Percentiles rank a stretch among this genome's conserved stretches.
phyloP scores from a whole-genome alignment of 2,113 vertebrate species.

The Laticauda colubrina region DNA sequence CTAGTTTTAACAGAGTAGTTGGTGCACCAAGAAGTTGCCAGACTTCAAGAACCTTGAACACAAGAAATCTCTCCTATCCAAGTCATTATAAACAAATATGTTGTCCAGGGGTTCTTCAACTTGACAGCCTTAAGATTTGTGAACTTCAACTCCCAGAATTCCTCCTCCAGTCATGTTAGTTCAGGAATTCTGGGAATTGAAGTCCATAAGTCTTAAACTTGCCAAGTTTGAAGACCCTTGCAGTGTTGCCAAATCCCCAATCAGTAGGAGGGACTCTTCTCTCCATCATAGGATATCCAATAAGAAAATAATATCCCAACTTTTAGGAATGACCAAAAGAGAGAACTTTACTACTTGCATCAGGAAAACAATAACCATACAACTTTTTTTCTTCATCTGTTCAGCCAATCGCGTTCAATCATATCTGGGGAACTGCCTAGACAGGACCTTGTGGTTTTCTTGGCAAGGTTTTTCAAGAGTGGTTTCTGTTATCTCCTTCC shows the following conservation, averaged over 20 bases:
- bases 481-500: neutral
- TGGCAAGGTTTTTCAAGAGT: neutral
- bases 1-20: neutral
- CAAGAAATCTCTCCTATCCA: neutral
- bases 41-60: neutral
- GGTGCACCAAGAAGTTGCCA: neutral
- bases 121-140: too few species aligned
- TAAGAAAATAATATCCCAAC: neutral
- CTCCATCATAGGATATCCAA: neutral
- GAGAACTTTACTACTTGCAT: neutral
- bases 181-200: too few species aligned
- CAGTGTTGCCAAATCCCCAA: neutral
- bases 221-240: too few species aligned
- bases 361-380: neutral
- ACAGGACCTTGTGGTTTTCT: neutral
- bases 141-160: too few species aligned
- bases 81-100: neutral
- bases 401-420: neutral
- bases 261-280: neutral
- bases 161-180: too few species aligned
- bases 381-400: neutral
- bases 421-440: neutral
- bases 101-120: neutral
- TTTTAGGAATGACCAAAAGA: neutral
- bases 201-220: too few species aligned